These are phyloP conservation scores for Etia nguti DNA, from an alignment of 2,113 vertebrate genomes.

Conservation along the genomic window DNA sequence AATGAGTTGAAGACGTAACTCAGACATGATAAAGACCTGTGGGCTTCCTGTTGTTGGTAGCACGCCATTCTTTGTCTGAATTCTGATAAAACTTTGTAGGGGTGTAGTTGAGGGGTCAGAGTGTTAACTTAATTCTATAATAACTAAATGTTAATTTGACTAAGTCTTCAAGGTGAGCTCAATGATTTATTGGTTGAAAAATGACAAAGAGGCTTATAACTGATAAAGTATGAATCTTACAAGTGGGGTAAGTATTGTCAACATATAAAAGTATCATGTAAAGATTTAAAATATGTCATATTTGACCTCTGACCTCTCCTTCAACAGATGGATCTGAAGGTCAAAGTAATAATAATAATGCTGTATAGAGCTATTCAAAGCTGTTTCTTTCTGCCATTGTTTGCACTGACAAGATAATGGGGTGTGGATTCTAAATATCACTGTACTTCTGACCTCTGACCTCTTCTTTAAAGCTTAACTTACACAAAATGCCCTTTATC, in stretches of 20 bases:
- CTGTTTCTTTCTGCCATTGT: not conserved
- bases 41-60: not conserved
- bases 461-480: too few relatives aligned
- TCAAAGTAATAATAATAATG: fast-evolving
- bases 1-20: not conserved
- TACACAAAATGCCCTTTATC: too few relatives aligned
- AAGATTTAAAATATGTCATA: not conserved
- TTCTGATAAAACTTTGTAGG: not conserved
- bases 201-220: not conserved
- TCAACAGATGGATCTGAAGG: not conserved
- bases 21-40: not conserved
- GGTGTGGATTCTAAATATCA: too few relatives aligned
- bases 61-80: fast-evolving
- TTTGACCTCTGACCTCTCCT: not conserved
- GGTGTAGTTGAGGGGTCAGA: not conserved
- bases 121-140: not conserved
- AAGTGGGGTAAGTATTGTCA: not conserved
- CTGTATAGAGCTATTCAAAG: not conserved
- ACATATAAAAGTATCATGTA: not conserved
- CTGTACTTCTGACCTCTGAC: too few relatives aligned
- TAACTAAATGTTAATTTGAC: not conserved
- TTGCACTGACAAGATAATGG: not conserved
- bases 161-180: not conserved
- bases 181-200: not conserved
- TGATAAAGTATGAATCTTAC: not conserved